phyloP scores from a whole-genome alignment of 2,888 invertebrate genomes.

The Pteria penguin region DNA sequence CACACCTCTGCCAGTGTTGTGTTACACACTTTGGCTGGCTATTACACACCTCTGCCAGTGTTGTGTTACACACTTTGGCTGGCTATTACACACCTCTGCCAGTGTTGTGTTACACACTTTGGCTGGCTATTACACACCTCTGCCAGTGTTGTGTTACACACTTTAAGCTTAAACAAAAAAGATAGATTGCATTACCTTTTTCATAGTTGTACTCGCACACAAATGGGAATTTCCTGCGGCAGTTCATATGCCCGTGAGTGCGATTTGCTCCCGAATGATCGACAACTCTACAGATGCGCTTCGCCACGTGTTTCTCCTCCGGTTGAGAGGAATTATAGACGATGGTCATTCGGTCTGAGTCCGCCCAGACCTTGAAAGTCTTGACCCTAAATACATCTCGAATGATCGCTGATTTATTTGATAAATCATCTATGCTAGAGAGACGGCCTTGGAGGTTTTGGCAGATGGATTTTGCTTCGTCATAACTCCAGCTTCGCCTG shows the following conservation, averaged over 20 bases:
- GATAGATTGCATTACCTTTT: neutral
- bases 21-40: too few species aligned
- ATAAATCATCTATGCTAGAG: neutral
- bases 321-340: neutral
- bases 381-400: neutral
- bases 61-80: too few species aligned
- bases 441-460: neutral
- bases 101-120: too few species aligned
- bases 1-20: too few species aligned
- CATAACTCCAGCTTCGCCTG: neutral
- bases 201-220: neutral
- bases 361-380: neutral
- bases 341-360: neutral
- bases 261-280: neutral
- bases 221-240: neutral
- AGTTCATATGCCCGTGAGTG: neutral
- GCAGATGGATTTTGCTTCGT: neutral
- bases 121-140: too few species aligned
- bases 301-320: neutral
- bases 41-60: too few species aligned
- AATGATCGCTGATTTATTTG: neutral
- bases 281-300: neutral
- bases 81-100: too few species aligned
- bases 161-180: too few species aligned
- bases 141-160: too few species aligned